Percentiles rank a stretch among this genome's conserved stretches.
phyloP scores from a whole-genome alignment of 2,113 vertebrate species.

The Cyanistes caeruleus region DNA sequence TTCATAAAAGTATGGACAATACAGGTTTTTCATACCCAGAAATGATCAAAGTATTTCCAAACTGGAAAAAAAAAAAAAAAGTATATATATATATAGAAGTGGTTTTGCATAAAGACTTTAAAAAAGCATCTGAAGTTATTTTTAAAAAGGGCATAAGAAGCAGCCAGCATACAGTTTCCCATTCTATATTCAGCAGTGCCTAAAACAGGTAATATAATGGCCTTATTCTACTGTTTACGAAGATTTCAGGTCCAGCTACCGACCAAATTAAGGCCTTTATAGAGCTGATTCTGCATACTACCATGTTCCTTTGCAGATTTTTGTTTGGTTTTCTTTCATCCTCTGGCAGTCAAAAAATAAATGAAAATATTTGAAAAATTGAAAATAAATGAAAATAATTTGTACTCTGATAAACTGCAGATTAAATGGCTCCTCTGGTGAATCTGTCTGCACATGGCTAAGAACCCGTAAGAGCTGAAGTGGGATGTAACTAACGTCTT shows the following conservation, averaged over 20 bases:
- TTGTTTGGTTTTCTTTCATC: background rate
- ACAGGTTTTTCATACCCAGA: background rate
- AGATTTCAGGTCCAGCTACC: background rate
- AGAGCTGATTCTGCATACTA: background rate
- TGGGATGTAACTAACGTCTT: background rate
- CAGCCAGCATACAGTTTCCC: background rate
- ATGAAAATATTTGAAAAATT: background rate
- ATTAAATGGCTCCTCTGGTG: background rate
- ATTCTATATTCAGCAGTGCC: background rate
- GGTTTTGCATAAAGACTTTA: background rate
- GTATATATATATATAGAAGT: background rate
- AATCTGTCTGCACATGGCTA: background rate
- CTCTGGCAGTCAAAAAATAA: background rate
- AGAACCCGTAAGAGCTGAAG: background rate
- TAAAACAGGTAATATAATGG: background rate
- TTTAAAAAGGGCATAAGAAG: background rate
- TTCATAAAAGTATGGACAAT: background rate
- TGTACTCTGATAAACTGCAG: background rate
- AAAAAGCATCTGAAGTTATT: background rate
- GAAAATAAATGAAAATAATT: background rate
- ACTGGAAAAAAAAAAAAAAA: background rate
- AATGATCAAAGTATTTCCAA: background rate
- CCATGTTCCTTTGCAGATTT: background rate
- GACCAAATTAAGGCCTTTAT: background rate
- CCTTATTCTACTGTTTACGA: background rate